Conservation (phyloP, 2,888 invertebrate species). For the Hipparchia semele region DNA sequence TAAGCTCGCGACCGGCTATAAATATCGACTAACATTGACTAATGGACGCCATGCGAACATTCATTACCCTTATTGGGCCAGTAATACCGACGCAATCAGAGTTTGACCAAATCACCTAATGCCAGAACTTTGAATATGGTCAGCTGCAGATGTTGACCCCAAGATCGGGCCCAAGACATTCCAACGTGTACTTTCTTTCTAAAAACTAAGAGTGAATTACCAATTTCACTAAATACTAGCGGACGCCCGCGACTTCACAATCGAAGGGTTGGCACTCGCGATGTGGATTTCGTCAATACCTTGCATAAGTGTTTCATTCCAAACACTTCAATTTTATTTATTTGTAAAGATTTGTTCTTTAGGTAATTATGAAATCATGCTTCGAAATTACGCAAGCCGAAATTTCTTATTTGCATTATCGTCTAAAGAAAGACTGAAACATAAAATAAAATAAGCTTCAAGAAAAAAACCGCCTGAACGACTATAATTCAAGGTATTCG, state of each 20-base stretch:
- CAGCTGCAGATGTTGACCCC: too few species aligned
- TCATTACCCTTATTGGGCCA: slow-evolving; percentile 16
- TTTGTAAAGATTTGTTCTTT: too few species aligned
- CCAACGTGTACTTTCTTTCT: too few species aligned
- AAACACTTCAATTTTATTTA: too few species aligned
- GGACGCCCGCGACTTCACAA: too few species aligned
- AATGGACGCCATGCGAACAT: slow-evolving; percentile 47
- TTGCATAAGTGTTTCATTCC: too few species aligned
- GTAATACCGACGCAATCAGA: slow-evolving; percentile 12
- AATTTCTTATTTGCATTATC: slow-evolving; percentile 8
- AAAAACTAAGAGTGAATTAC: too few species aligned
- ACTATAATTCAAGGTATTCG: slow-evolving; percentile 16
- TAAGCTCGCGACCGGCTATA: slow-evolving; percentile 67
- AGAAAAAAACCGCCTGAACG: not conserved
- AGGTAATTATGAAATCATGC: not conserved
- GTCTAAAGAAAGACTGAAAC: slow-evolving; percentile 12
- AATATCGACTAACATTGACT: slow-evolving; percentile 66
- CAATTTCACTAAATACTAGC: too few species aligned
- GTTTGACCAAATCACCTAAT: not conserved
- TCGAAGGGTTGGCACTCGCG: too few species aligned
- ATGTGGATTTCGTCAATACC: too few species aligned
- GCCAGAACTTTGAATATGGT: not conserved
- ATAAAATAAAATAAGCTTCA: slow-evolving; percentile 11
- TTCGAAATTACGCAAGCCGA: not conserved
- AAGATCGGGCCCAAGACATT: too few species aligned